A percentile compares a stretch with the other conserved stretches of the same genome.
Evolutionary conservation across 2,113 vertebrate genomes (phyloP).

Genomic region (Psephotus haematonotus): DNA sequence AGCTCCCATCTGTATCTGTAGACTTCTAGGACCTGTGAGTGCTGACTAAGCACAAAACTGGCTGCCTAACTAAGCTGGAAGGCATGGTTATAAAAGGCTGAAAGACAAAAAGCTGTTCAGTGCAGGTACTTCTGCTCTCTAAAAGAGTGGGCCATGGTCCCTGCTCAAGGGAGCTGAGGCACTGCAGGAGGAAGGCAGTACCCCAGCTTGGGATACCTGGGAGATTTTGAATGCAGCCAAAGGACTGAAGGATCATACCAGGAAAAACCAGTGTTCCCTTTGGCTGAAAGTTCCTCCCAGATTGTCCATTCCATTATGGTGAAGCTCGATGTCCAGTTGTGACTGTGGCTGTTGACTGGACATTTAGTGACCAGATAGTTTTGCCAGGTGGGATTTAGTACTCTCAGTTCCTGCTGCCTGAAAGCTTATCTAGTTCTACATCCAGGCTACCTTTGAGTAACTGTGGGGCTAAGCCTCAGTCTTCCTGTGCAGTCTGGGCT

Average conservation of each 20-base stretch:
- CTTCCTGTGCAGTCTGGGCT: neutral
- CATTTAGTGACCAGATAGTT: neutral
- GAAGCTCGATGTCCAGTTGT: neutral
- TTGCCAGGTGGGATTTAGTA: neutral
- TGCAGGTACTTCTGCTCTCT: neutral
- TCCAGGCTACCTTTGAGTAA: neutral
- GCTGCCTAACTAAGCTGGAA: neutral
- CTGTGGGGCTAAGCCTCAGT: neutral
- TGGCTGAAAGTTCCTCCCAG: neutral
- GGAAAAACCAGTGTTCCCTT: neutral
- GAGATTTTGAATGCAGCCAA: neutral
- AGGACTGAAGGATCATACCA: neutral
- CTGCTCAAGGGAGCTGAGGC: neutral
- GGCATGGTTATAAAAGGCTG: neutral
- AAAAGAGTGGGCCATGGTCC: rapidly evolving
- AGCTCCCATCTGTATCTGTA: neutral
- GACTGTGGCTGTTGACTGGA: neutral
- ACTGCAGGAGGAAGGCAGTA: neutral
- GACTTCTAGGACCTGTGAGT: neutral
- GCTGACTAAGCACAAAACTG: neutral
- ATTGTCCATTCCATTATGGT: neutral
- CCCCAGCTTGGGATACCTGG: neutral
- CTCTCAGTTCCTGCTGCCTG: neutral
- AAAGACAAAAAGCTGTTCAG: neutral
- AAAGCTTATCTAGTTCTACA: neutral